Evolutionary conservation across 2,113 vertebrate genomes (phyloP).

Genomic region (Tupaia chinensis): DNA sequence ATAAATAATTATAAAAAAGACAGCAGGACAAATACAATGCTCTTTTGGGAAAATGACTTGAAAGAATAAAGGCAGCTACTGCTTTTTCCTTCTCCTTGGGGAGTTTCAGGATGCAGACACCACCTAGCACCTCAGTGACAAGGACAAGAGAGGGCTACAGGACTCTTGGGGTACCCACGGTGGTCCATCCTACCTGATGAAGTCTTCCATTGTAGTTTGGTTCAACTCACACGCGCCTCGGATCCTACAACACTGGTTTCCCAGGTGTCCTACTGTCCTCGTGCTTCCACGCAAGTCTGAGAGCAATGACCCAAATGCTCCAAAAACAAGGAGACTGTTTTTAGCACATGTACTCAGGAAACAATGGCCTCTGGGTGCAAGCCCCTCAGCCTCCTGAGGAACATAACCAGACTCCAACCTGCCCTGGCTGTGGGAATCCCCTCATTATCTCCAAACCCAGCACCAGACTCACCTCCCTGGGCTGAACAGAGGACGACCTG

Average conservation of each 20-base stretch:
- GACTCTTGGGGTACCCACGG: not conserved
- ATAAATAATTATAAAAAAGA: not conserved
- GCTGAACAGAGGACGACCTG: not conserved
- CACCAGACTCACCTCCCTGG: not conserved
- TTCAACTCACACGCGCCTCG: not conserved
- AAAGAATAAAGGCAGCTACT: not conserved
- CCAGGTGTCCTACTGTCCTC: not conserved
- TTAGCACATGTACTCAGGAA: not conserved
- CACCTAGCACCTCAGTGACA: not conserved
- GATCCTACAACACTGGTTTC: not conserved
- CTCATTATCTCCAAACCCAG: not conserved
- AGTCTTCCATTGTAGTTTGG: not conserved
- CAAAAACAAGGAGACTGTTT: not conserved
- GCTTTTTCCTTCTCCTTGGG: not conserved
- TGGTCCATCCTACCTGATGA: not conserved
- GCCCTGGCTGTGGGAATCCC: rapidly evolving
- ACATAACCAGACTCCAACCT: rapidly evolving
- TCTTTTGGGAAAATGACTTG: not conserved
- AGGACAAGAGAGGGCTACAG: rapidly evolving
- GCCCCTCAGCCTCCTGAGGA: no score
- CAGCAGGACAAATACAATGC: not conserved
- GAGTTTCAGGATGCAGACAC: not conserved
- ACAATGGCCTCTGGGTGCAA: not conserved
- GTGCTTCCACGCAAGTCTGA: not conserved
- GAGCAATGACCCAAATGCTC: not conserved